Evolutionary conservation across 2,888 invertebrate species (phyloP), one percentile per base, ranked within the genome.

Genomic region (Synergus umbraculus): DNA sequence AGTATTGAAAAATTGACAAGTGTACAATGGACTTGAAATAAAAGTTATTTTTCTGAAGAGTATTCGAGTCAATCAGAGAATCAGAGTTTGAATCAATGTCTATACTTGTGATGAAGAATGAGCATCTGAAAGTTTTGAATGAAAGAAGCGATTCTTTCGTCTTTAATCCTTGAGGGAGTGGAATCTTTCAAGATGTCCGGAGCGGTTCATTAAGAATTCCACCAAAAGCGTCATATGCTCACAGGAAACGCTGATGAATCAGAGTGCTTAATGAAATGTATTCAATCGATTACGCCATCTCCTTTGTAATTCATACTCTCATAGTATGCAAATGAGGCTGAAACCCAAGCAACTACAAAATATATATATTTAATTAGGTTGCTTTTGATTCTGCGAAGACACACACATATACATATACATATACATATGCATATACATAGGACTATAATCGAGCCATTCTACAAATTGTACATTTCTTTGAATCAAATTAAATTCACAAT

Each of bases 151-250:
- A 73, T 73, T 73, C 73, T 73, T 73, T 73, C 73, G 54, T 49
- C 54, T 29, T n/a, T n/a, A 73, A 54, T 54, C 37, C 54, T 54
- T 73, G 49, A 73, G 73, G n/a, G 73, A 54, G 73, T 73, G 29
- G 54, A 73, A 41, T 73, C 73, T 73, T 73, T 73, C 73, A 54
- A 49, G 49, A 54, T n/a, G 73, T 73, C 37, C 49, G n/a, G 69
- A 73, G 73, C 37, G 73, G 73, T 73, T 54, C 73, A 73, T 73
- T 54, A 73, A 73, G 54, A 73, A 73, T 73, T 73, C 73, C 73
- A 37, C 73, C 73, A 73, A 73, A 73, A 73, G 73, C 73, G 29
- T 73, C 37, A n/a, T 29, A n/a, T 29, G 54, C 73, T 37, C 22
- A 37, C 73, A 73, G 49, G 54, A 37, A 54, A 73, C 49, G 15